A percentile compares a stretch with the other conserved stretches of the same genome.
Evolutionary conservation across 2,113 vertebrate species (phyloP).

Genomic region (Phodopus roborovskii): DNA sequence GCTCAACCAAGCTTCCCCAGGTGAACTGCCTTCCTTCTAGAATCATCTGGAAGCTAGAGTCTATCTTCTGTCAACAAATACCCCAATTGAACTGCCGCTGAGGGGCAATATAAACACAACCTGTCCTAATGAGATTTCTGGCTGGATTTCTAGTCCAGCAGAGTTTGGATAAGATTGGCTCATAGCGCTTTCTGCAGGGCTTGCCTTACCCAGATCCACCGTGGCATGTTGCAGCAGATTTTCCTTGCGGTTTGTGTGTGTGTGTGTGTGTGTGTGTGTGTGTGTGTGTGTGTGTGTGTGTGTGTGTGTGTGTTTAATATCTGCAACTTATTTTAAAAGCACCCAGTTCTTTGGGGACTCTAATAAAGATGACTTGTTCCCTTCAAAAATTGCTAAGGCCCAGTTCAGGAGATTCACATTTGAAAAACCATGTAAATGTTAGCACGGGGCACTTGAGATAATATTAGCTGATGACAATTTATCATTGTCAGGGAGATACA

Average conservation of each 20-base stretch:
- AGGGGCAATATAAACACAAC: conserved; percentile 52
- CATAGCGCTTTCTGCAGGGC: background rate
- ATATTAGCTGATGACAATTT: conserved; percentile 78
- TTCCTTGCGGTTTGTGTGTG: background rate
- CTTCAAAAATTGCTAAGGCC: background rate
- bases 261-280: background rate
- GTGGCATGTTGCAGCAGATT: conserved; percentile 24
- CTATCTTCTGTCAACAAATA: conserved; percentile 19
- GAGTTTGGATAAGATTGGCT: conserved; percentile 55
- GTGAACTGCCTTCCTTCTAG: conserved; percentile 27
- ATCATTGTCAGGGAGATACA: conserved; percentile 77
- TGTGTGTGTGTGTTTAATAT: background rate
- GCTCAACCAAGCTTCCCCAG: background rate
- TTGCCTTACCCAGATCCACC: background rate
- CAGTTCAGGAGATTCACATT: conserved; percentile 69
- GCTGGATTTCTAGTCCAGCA: conserved; percentile 41
- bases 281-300: background rate
- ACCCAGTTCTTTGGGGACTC: background rate
- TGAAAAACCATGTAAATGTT: conserved; percentile 68
- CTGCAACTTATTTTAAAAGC: conserved; percentile 47
- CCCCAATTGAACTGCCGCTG: conserved; percentile 41
- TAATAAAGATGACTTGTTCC: conserved; percentile 44
- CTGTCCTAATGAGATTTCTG: conserved; percentile 46
- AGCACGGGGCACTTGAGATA: conserved; percentile 51
- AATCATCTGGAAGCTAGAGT: conserved; percentile 47